These are phyloP conservation scores for Drosophila grimshawi DNA, from an alignment of 1,140 invertebrate genomes.

Conservation along the genomic window DNA sequence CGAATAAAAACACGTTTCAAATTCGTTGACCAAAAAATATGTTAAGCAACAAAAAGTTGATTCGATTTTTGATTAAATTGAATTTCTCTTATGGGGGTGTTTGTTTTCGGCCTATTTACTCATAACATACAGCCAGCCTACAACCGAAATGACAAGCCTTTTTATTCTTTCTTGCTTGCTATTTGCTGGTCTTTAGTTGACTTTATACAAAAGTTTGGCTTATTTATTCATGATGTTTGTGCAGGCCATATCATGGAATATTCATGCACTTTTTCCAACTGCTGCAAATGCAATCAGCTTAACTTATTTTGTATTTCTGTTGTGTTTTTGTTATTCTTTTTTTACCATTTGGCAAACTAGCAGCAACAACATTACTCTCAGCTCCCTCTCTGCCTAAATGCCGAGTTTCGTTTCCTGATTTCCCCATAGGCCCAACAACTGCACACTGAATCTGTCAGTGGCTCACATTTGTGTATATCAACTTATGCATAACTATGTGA, in stretches of 20 bases:
- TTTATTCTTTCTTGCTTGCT: constrained; percentile 7
- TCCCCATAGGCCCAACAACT: constrained; percentile 42
- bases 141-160: constrained; percentile 25
- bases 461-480: background rate
- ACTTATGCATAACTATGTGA: constrained; percentile 1
- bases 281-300: constrained; percentile 50
- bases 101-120: constrained; percentile 39
- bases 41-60: constrained; percentile 16
- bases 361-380: constrained; percentile 2
- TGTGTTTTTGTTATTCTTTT: constrained; percentile 3
- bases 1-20: constrained; percentile 20
- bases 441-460: constrained; percentile 21
- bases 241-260: constrained; percentile 34
- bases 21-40: constrained; percentile 26
- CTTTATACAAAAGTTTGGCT: constrained; percentile 23
- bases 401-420: constrained; percentile 47
- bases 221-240: constrained; percentile 33
- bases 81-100: constrained; percentile 52
- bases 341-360: constrained; percentile 11
- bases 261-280: constrained; percentile 33
- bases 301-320: constrained; percentile 29
- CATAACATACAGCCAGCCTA: constrained; percentile 17
- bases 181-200: constrained; percentile 10
- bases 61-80: constrained; percentile 27
- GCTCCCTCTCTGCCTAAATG: background rate